Evolutionary conservation across 2,797 vertebrate genomes (phyloP).

Genomic region (Sebastolobus alascanus): DNA sequence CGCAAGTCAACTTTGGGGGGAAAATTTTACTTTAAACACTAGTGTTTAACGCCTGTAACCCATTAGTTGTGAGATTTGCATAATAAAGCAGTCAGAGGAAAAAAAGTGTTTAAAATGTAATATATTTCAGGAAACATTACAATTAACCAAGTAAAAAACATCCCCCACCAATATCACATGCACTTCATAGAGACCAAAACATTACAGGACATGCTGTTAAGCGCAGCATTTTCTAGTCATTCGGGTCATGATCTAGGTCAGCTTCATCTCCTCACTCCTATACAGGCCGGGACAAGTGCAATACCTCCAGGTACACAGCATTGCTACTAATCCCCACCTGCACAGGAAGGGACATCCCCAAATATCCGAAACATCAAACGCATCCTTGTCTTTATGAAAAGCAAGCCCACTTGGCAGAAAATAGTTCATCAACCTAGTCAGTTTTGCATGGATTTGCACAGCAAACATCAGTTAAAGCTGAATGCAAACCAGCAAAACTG

Average conservation of each 20-base stretch:
- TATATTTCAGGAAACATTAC: constrained; percentile 24
- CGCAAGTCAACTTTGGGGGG: background rate
- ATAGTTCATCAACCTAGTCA: constrained; percentile 90
- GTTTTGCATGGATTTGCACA: constrained; percentile 99
- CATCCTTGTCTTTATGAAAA: background rate
- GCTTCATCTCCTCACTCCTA: constrained; percentile 89
- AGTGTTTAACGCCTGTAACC: background rate
- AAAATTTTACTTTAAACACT: background rate
- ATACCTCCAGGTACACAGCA: constrained; percentile 95
- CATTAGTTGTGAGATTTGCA: background rate
- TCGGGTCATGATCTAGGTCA: background rate
- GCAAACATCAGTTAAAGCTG: constrained; percentile 90
- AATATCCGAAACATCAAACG: background rate
- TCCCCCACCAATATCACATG: background rate
- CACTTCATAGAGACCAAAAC: background rate
- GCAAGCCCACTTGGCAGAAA: background rate
- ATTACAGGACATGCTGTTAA: background rate
- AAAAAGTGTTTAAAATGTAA: background rate
- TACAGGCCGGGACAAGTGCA: constrained; percentile 99
- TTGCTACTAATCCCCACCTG: constrained; percentile 99
- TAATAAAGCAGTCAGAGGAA: background rate
- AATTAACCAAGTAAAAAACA: background rate
- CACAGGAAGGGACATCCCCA: constrained; percentile 90
- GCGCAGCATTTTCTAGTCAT: background rate
- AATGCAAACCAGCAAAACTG: constrained; percentile 99